Conservation (phyloP, 2,797 vertebrate genomes). For the Poeciliopsis infans region DNA sequence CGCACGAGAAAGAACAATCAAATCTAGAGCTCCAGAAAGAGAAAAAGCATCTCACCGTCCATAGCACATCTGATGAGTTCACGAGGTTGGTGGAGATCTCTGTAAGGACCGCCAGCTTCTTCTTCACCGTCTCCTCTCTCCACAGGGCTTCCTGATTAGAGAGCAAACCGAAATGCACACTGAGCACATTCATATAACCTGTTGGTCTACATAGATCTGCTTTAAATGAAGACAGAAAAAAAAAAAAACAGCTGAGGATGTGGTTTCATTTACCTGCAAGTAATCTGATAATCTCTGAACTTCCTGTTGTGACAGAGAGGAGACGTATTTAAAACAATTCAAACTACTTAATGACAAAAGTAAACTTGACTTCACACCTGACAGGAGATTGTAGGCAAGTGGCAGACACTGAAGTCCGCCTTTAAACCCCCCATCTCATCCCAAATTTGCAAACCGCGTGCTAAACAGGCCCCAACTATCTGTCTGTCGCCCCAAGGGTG, state of each 20-base stretch:
- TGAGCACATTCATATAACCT: neutral
- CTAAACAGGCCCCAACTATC: neutral
- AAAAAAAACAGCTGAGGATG: neutral
- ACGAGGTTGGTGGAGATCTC: conserved; percentile 69
- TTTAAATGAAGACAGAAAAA: neutral
- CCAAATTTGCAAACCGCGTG: neutral
- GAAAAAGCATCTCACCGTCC: conserved; percentile 72
- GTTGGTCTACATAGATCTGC: neutral
- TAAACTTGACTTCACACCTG: neutral
- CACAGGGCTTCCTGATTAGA: conserved; percentile 79
- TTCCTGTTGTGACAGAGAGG: conserved; percentile 65
- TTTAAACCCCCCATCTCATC: neutral
- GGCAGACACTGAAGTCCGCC: neutral
- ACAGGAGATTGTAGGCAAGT: neutral
- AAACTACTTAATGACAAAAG: neutral
- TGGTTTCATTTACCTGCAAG: conserved; percentile 74
- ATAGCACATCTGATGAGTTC: conserved; percentile 71
- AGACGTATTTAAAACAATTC: conserved; percentile 9
- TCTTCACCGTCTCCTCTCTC: conserved; percentile 78
- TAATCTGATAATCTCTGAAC: conserved; percentile 75
- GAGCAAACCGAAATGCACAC: conserved; percentile 11
- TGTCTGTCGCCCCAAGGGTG: neutral
- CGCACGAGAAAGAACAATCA: neutral
- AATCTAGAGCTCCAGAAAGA: neutral
- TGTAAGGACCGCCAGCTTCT: conserved; percentile 78